Percentiles rank a stretch among this genome's conserved stretches.
Evolutionary conservation across 1,140 invertebrate species (phyloP).

Genomic region (Drosophila pseudoobscura): DNA sequence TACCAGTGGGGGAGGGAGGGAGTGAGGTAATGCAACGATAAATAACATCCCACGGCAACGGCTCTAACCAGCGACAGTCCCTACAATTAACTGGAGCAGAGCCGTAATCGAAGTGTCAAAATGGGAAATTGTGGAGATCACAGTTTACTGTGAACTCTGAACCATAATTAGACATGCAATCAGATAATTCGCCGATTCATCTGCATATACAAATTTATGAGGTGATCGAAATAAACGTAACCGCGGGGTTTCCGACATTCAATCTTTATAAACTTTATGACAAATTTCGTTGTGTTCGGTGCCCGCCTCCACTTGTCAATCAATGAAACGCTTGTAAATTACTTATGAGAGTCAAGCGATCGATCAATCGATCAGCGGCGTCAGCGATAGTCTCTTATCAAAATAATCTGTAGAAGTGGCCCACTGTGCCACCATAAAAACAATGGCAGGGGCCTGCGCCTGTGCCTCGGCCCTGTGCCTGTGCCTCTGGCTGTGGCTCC

Average conservation of each 20-base stretch:
- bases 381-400: conserved; percentile 26
- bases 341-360: conserved; percentile 9
- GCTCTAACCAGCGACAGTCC: no score
- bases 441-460: neutral
- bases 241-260: conserved; percentile 9
- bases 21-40: conserved; percentile 46
- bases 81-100: conserved; percentile 29
- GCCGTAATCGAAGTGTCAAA: conserved; percentile 26
- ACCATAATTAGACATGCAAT: conserved; percentile 18
- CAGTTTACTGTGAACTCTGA: conserved; percentile 50
- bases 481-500: no score
- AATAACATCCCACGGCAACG: conserved; percentile 19
- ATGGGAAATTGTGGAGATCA: neutral
- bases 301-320: conserved; percentile 8
- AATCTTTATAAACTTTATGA: conserved; percentile 46
- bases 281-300: conserved; percentile 1
- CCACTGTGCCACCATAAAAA: conserved; percentile 26
- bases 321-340: conserved; percentile 28
- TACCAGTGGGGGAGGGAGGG: conserved; percentile 31
- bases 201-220: conserved; percentile 37
- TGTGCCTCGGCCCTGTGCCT: no score
- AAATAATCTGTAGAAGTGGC: conserved; percentile 38
- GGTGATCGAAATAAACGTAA: conserved; percentile 20
- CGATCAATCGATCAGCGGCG: conserved; percentile 24
- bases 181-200: conserved; percentile 32